Base-by-base conservation (phyloP, 2,797 vertebrate species). In the Melanotaenia boesemani region DNA sequence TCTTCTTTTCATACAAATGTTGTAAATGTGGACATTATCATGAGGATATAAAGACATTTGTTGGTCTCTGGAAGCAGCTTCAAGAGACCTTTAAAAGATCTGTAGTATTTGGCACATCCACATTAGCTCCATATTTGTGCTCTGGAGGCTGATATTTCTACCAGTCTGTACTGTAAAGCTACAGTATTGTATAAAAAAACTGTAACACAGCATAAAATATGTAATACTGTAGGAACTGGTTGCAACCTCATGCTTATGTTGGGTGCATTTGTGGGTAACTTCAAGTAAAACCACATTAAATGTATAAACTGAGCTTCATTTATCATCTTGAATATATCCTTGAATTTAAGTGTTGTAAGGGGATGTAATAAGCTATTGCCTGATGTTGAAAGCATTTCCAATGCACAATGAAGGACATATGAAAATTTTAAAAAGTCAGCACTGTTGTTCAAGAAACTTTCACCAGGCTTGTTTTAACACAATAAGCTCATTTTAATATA, bases 251-350 rank as follows among this genome's bases (percentile, higher is more conserved):
- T 28, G 13, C 1, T 11, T 52, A 13, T 65, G 16, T 61, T n/a
- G 61, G 39, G 2, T 34, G 2, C 24, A 8, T 64, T 30, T 55
- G 5, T 56, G 26, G 59, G 44, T 68, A 36, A 41, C 10, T 57
- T 37, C 20, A 30, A 54, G 46, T 24, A 59, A 64, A 55, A 54
- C 15, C 5, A 22, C 8, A 11, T n/a, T 36, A 22, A 22, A 18
- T 64, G 54, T 66, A 5, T 20, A 15, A 54, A 67, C 37, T 24
- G 6, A 65, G 37, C 59, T 28, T 46, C 41, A 28, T 80, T 52
- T 16, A 58, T 80, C 63, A 76, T 63, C 24, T 60, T 44, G 20
- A 66, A 67, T 63, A 9, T 62, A 61, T 72, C 73, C 60, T 79
- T 85, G 55, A 81, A 65, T 59, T 59, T 20, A 26, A 52, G 6